Base-by-base conservation (phyloP, 2,888 invertebrate genomes). In the Synanthedon tipuliformis region DNA sequence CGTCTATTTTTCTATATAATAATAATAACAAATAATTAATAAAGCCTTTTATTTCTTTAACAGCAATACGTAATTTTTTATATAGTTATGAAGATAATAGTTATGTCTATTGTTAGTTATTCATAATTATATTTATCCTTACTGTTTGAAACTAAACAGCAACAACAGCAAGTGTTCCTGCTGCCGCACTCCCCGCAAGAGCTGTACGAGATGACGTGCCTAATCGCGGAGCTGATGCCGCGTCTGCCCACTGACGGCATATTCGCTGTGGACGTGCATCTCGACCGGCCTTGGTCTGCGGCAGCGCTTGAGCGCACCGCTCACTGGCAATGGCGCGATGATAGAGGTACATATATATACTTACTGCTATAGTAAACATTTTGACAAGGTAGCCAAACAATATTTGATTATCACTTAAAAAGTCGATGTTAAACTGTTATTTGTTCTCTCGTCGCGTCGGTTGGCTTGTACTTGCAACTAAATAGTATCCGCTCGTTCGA, bases 301-400 rank as follows among this genome's bases (percentile, higher is more conserved):
- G 91, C 93, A 55, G 95, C 97, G 68, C 95, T 96, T 72, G 95
- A 97, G 68, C 95, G 96, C 72, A 91, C 94, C 58, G 94, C 97
- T 3, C 92, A 94, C 61, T 99, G 99, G 99, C 97, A 98, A 79
- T 99, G 98, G 98, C 90, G 96, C 53, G 98, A 98, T 76, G 98
- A 98, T 79, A 91, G 96, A 69, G 96, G 95, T 68, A 7, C 34
- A n/a, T n/a, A n/a, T n/a, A n/a, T 34, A 34, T 34, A 23, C 23
- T 23, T 23, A 23, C 23, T 23, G 5, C 23, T 23, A 23, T 23
- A 23, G 1, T 23, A 23, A 23, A 23, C 1, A 23, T 5, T 5
- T 23, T 23, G 23, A 5, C 23, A 23, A 23, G 23, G 23, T 23
- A 23, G 23, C 5, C 5, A 23, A 23, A 23, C 5, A 23, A 5